Evolutionary conservation across 2,888 invertebrate genomes (phyloP).

Genomic region (Andrena trimmerana): DNA sequence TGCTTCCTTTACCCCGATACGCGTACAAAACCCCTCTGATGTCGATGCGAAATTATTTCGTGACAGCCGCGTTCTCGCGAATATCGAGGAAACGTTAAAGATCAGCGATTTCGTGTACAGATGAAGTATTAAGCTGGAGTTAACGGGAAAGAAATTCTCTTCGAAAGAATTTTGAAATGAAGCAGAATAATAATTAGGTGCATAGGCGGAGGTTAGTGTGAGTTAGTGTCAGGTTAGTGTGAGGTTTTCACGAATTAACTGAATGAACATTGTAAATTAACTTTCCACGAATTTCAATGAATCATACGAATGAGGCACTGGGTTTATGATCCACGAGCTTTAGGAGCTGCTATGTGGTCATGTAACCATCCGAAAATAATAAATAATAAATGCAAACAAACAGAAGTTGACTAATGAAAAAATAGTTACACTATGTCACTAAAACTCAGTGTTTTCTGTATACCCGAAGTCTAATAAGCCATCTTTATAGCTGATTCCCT

Average conservation of each 20-base stretch:
- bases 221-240: too few species aligned
- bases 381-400: too few species aligned
- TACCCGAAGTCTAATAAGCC: not conserved
- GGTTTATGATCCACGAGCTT: too few species aligned
- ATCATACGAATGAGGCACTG: too few species aligned
- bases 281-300: too few species aligned
- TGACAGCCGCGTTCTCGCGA: constrained; percentile 16
- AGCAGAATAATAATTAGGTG: not conserved
- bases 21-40: constrained; percentile 13
- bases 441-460: too few species aligned
- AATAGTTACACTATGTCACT: not conserved
- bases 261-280: not conserved
- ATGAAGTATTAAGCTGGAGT: not conserved
- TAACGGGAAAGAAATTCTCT: not conserved
- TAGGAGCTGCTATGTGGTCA: too few species aligned
- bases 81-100: constrained; percentile 22
- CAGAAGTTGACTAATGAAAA: not conserved
- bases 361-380: too few species aligned
- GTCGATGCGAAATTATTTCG: constrained; percentile 54
- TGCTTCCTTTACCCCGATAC: constrained; percentile 12
- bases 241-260: not conserved
- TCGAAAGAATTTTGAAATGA: not conserved
- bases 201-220: not conserved
- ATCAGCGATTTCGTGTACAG: constrained; percentile 15
- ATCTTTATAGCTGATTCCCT: not conserved